A percentile compares a stretch with the other conserved stretches of the same genome.
Conservation (phyloP, 2,888 invertebrate genomes). For the Anoplius nigerrimus region DNA sequence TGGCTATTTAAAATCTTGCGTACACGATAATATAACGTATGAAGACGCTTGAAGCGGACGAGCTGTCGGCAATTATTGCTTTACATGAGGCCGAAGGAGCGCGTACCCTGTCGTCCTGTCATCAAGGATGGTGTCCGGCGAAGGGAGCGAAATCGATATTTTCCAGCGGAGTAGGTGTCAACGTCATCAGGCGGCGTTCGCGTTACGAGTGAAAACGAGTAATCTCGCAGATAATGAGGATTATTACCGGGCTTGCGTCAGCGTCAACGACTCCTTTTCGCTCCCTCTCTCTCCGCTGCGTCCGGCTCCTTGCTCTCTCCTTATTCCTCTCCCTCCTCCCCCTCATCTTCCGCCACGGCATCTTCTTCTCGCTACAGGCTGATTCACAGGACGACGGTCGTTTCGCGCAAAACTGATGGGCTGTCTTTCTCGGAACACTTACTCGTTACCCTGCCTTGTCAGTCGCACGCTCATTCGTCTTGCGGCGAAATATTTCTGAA, state of each 20-base stretch:
- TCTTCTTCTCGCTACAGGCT: slow-evolving; percentile 1
- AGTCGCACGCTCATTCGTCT: too few species aligned
- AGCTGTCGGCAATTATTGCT: neutral
- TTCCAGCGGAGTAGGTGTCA: slow-evolving; percentile 16
- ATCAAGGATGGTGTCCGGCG: neutral
- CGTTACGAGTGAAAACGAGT: slow-evolving; percentile 26
- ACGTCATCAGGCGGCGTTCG: slow-evolving; percentile 35
- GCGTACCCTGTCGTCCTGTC: too few species aligned
- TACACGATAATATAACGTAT: too few species aligned
- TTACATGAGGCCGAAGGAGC: neutral
- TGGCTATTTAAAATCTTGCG: too few species aligned
- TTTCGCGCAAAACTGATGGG: too few species aligned
- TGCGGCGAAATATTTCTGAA: too few species aligned
- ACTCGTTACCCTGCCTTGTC: too few species aligned
- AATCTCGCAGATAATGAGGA: slow-evolving; percentile 43
- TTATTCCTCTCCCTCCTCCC: slow-evolving; percentile 5
- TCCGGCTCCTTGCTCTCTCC: slow-evolving; percentile 7
- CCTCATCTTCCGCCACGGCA: too few species aligned
- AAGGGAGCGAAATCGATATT: neutral
- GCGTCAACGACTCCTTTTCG: slow-evolving; percentile 29
- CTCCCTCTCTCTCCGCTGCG: neutral
- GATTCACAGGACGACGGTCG: slow-evolving; percentile 24
- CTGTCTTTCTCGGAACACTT: too few species aligned
- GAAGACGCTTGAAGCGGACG: neutral
- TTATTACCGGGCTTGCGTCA: slow-evolving; percentile 41